Evolutionary conservation across 2,797 vertebrate species (phyloP).

Genomic region (Eulemur coronatus): DNA sequence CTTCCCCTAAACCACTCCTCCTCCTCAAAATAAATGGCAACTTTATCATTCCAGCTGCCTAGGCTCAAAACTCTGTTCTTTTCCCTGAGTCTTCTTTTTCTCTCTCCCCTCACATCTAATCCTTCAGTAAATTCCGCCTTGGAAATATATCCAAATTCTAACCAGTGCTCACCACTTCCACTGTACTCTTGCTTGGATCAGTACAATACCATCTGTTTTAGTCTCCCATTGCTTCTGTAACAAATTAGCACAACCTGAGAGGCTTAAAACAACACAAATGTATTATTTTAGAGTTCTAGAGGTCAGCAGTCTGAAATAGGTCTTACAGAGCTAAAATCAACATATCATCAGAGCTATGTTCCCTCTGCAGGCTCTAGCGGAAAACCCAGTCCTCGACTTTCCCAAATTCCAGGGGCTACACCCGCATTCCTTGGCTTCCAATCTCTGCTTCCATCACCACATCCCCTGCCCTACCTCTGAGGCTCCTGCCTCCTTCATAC

Average conservation of each 20-base stretch:
- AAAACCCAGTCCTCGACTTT: not conserved
- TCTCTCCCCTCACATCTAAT: not conserved
- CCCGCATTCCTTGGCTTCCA: not conserved
- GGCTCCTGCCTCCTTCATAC: not conserved
- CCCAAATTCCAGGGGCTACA: not conserved
- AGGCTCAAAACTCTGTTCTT: not conserved
- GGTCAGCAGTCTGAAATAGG: not conserved
- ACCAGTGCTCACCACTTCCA: not conserved
- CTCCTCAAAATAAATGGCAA: not conserved
- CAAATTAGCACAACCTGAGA: not conserved
- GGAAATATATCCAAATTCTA: not conserved
- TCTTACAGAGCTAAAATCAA: not conserved
- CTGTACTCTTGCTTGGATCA: not conserved
- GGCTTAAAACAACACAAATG: not conserved
- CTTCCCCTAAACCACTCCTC: not conserved
- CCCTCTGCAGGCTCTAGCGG: not conserved
- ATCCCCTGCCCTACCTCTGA: not conserved
- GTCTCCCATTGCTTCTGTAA: not conserved
- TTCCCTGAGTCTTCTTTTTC: not conserved
- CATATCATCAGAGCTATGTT: not conserved
- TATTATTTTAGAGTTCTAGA: not conserved
- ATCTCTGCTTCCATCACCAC: not conserved
- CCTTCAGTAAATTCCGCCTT: not conserved
- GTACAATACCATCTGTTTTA: not conserved
- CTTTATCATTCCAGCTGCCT: not conserved